Conservation (phyloP, 2,888 invertebrate species). For the Campaea margaritaria region DNA sequence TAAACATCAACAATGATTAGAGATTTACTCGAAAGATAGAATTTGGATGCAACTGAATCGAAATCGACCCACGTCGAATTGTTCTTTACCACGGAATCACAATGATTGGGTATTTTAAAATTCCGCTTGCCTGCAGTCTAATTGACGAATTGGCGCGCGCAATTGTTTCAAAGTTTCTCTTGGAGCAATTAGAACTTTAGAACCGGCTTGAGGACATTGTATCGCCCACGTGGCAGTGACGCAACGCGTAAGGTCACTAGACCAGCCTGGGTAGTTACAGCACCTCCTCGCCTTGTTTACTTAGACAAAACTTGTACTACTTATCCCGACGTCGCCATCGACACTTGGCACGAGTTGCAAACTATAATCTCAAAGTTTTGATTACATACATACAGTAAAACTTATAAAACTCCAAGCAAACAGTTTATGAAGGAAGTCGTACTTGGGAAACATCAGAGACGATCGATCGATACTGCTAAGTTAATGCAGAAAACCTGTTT, state of each 20-base stretch:
- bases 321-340: slow-evolving; percentile 10
- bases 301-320: slow-evolving; percentile 28
- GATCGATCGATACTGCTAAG: slow-evolving; percentile 21
- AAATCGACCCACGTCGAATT: slow-evolving; percentile 30
- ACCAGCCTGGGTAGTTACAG: slow-evolving; percentile 38
- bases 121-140: slow-evolving; percentile 4
- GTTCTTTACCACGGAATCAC: slow-evolving; percentile 37
- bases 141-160: slow-evolving; percentile 7
- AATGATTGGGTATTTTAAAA: slow-evolving; percentile 24
- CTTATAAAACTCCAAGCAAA: slow-evolving; percentile 12
- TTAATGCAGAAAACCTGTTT: slow-evolving; percentile 28
- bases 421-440: slow-evolving; percentile 17
- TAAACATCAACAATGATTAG: slow-evolving; percentile 12
- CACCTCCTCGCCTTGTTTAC: slow-evolving; percentile 37
- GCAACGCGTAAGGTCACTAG: slow-evolving; percentile 46
- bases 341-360: slow-evolving; percentile 13
- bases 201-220: slow-evolving; percentile 43
- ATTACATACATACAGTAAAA: not conserved
- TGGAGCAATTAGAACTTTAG: slow-evolving; percentile 26
- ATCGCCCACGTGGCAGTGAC: slow-evolving; percentile 58
- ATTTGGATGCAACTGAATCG: slow-evolving; percentile 16
- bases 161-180: slow-evolving; percentile 21
- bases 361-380: not conserved
- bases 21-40: no score
- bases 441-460: slow-evolving; percentile 25